Percentiles rank a stretch among this genome's conserved stretches.
These are phyloP conservation scores for Montifringilla adamsi DNA, from an alignment of 2,113 vertebrate species.

Conservation along the genomic window DNA sequence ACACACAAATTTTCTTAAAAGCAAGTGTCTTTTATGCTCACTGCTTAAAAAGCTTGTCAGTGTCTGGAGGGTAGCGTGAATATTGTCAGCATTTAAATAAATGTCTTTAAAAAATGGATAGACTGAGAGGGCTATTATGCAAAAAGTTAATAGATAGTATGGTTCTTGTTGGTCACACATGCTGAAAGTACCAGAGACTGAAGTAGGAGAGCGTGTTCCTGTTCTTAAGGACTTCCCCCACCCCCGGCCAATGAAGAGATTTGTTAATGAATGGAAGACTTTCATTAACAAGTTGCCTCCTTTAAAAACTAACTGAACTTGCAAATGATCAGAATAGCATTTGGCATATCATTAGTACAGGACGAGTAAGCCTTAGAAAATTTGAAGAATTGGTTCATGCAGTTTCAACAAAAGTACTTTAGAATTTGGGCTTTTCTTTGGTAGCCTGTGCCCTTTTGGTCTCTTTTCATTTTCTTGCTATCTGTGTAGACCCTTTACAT, in stretches of 20 bases:
- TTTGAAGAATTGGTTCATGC: constrained; percentile 51
- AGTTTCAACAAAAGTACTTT: constrained; percentile 64
- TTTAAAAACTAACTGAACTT: constrained; percentile 64
- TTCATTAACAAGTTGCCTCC: constrained; percentile 57
- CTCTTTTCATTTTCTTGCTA: constrained; percentile 56
- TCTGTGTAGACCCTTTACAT: constrained; percentile 45
- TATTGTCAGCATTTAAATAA: not conserved
- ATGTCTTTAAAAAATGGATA: not conserved
- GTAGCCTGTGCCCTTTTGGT: constrained; percentile 38
- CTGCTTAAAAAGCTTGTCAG: not conserved
- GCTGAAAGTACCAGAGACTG: constrained; percentile 10
- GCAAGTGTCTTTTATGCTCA: not conserved
- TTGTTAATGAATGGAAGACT: constrained; percentile 65
- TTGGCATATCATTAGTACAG: constrained; percentile 50
- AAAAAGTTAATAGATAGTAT: constrained; percentile 16
- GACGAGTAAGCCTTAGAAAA: constrained; percentile 58
- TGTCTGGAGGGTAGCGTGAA: not conserved
- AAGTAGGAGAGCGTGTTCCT: constrained; percentile 4
- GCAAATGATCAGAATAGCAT: constrained; percentile 49
- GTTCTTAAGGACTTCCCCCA: constrained; percentile 20
- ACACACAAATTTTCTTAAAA: not conserved
- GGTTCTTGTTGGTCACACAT: constrained; percentile 27
- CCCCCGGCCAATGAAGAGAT: not conserved
- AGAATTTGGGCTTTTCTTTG: constrained; percentile 57
- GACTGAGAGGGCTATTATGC: not conserved